Conservation (phyloP, 2,113 vertebrate species). For the Cepphus grylle region DNA sequence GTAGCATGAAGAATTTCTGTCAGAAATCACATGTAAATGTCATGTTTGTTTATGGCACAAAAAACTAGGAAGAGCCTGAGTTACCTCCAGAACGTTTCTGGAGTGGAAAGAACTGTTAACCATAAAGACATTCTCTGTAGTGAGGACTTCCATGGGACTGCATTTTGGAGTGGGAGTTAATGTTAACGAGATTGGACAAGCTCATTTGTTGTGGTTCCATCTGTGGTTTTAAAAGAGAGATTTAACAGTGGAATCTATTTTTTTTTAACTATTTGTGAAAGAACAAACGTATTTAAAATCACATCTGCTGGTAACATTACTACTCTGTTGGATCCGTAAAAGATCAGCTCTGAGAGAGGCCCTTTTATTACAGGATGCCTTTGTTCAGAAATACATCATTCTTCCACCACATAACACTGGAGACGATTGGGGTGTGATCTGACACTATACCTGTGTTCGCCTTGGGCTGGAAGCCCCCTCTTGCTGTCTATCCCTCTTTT, state of each 20-base stretch:
- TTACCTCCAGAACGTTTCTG: background rate
- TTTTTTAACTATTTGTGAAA: background rate
- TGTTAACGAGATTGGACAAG: background rate
- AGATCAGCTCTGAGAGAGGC: background rate
- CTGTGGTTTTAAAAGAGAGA: constrained; percentile 4
- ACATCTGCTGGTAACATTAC: background rate
- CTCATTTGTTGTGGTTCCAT: background rate
- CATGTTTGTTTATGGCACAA: background rate
- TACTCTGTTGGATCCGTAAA: background rate
- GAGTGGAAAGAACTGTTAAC: background rate
- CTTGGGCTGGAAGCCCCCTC: background rate
- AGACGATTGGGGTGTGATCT: background rate
- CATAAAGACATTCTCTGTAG: background rate
- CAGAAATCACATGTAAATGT: background rate
- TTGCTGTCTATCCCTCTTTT: background rate
- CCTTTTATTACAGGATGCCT: background rate
- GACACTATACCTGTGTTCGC: background rate
- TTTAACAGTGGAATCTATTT: background rate
- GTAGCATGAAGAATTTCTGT: background rate
- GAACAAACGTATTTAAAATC: background rate
- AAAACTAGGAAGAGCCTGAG: background rate
- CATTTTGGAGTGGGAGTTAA: constrained; percentile 2
- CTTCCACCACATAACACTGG: fast-evolving
- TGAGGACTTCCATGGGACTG: background rate
- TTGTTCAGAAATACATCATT: background rate